Evolutionary conservation across 1,140 invertebrate genomes (phyloP), one percentile per base, ranked within the genome.

Genomic region (Orius insidiosus): DNA sequence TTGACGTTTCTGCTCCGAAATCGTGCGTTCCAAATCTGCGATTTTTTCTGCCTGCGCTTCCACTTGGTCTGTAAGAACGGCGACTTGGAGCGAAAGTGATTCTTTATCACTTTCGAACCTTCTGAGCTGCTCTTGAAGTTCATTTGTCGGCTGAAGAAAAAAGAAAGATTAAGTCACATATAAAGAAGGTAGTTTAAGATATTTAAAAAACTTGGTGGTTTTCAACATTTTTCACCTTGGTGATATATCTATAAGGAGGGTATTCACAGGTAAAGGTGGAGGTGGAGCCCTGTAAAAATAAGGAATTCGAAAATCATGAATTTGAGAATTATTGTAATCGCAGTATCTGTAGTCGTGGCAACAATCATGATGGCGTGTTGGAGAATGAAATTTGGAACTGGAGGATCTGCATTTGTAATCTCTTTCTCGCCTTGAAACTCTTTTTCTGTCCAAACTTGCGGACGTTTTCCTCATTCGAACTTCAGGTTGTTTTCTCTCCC

Each of bases 11-110:
- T 85, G 83, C 31, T 87, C 80, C 3, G 76, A 73, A 2, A 95
- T 65, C 9, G 76, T 63, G 51, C 76, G 75, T 59, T 95, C 89
- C 45, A 95, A 64, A 59, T 97, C 90, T 5, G 73, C 60, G 50
- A 97, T 95, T 64, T 92, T 90, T 56, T 85, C 85, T 0, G 76
- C 78, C 60, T 97, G 89, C 16, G 85, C 87, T 11, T 90, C 83
- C 37, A 95, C 84, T 59, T 94, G 88, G 50, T 95, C 89, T 1
- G 77, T 81, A 7, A 96, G 65, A 51, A 93, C 85, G 52, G 85
- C 82, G 30, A 90, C 83, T 67, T 94, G 87, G 53, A 93, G 66
- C 48, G 84, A 76, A 19, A 94, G 64, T 18, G 80, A 80, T 48
- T 86, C 83, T 53, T 87, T 85, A 60, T 94, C 88, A 30, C 74